Evolutionary conservation across 2,797 vertebrate species (phyloP), one percentile per base, ranked within the genome.

Genomic region (Myotis findleyi): DNA sequence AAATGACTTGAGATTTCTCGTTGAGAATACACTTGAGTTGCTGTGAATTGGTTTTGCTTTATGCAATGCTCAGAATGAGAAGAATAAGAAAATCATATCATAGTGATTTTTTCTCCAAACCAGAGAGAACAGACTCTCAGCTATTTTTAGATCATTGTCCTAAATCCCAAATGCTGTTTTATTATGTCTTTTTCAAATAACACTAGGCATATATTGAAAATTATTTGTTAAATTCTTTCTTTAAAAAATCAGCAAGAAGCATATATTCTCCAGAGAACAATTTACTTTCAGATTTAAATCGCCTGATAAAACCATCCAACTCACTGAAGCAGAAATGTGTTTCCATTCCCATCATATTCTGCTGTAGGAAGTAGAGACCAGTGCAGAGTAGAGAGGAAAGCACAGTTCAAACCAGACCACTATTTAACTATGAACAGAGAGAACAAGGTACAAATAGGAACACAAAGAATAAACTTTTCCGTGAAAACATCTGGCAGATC

Each of bases 261-360:
- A 57, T 30, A 66, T 79, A 75, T 79, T 84, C 68, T 80, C 79
- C 36, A 66, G 88, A 83, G 92, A 91, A 91, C 62, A 93, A 82
- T 94, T 86, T 82, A 75, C 77, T 87, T 95, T 92, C 47, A 82
- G 64, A 91, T 7, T 93, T 57, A 93, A 96, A 94, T 89, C 68
- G 84, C 44, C 66, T 86, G 73, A 64, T 89, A 93, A 93, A 95
- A 92, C 38, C 44, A 62, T 55, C 41, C n/a, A 69, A 51, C 25
- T 23, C 57, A 33, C 11, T 38, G 64, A 86, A 97, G 90, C 76
- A 96, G 80, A 94, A 92, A 79, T 83, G 80, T 51, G 76, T 94
- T 98, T 97, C 82, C 97, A 97, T 98, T 96, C 97, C 95, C 94
- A 95, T 97, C 95, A 95, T 84, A 94, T 96, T 97, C 91, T 92